A percentile compares a stretch with the other conserved stretches of the same genome.
Conservation (phyloP, 1,140 invertebrate species). For the Ooceraea biroi region DNA sequence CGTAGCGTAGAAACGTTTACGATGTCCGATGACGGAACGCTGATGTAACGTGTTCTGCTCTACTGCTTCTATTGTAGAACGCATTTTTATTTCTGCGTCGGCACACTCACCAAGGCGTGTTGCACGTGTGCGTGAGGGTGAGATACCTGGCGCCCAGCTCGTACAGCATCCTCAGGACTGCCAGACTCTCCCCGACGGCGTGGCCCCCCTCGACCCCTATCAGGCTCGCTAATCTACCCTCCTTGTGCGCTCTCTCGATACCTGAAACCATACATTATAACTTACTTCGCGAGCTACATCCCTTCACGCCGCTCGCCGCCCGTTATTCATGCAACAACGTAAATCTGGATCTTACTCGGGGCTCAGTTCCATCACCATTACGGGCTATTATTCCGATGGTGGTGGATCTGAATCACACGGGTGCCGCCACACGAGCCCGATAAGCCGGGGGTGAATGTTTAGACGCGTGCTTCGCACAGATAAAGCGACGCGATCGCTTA, state of each 20-base stretch:
- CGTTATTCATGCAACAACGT: conserved; percentile 34
- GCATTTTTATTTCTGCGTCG: conserved; percentile 67
- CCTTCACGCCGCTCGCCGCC: background rate
- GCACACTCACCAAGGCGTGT: conserved; percentile 92
- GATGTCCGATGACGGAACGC: background rate
- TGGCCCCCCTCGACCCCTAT: conserved; percentile 95
- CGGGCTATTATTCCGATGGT: background rate
- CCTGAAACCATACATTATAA: conserved; percentile 85
- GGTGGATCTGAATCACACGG: conserved; percentile 9
- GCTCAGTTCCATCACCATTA: background rate
- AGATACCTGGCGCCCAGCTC: conserved; percentile 93
- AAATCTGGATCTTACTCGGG: background rate
- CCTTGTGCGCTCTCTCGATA: conserved; percentile 88
- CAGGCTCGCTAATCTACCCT: conserved; percentile 90
- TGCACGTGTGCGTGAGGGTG: conserved; percentile 94
- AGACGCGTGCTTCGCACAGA: background rate
- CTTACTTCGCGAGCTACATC: conserved; percentile 9
- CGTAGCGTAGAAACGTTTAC: conserved; percentile 4
- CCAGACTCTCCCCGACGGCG: conserved; percentile 93
- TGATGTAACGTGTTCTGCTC: background rate
- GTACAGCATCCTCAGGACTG: conserved; percentile 93
- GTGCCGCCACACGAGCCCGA: background rate
- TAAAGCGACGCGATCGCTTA: background rate
- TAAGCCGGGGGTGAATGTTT: background rate
- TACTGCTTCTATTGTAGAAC: background rate